Percentiles rank a stretch among this genome's conserved stretches.
These are phyloP conservation scores for Zoanthus solanderi DNA, from an alignment of 92 coral and sea anemone genomes.

Conservation along the genomic window DNA sequence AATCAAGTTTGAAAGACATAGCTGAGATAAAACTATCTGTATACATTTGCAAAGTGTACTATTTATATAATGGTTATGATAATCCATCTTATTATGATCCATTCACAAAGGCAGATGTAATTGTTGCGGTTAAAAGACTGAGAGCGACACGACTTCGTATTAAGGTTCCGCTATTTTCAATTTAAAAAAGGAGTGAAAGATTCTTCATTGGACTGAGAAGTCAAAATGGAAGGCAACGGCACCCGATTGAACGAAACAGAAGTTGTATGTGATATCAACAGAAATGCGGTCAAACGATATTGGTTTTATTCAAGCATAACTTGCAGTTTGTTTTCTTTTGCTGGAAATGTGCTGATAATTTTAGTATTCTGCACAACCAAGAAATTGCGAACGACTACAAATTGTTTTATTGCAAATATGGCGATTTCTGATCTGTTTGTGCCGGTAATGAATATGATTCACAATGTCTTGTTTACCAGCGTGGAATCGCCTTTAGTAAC, in stretches of 20 bases:
- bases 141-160: no score
- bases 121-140: no score
- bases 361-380: neutral
- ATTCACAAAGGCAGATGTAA: no score
- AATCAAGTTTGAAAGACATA: no score
- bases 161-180: no score
- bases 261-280: neutral
- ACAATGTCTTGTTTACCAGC: neutral
- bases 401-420: slow-evolving; percentile 8
- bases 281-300: neutral
- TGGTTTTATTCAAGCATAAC: neutral
- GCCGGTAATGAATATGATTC: neutral
- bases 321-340: slow-evolving; percentile 25
- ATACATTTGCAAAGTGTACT: no score
- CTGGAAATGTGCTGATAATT: slow-evolving; percentile 3
- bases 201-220: neutral
- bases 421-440: slow-evolving; percentile 22
- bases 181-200: no score
- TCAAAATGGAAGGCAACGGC: neutral
- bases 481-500: neutral
- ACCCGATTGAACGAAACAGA: neutral
- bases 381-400: neutral
- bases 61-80: no score
- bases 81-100: no score
- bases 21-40: no score